Conservation (phyloP, 2,888 invertebrate species). For the Ophion costatus region DNA sequence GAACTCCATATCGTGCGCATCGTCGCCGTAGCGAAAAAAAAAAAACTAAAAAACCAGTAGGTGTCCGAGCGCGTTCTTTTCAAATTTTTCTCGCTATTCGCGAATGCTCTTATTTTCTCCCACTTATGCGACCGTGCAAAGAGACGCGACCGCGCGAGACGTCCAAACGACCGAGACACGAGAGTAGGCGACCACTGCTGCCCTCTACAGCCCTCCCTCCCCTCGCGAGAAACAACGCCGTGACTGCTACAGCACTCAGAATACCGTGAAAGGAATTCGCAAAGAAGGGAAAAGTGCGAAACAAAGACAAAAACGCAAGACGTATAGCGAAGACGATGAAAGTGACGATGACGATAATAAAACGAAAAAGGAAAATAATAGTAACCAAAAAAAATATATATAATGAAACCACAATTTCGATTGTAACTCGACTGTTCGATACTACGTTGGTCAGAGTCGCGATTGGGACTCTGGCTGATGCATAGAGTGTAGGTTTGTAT, state of each 20-base stretch:
- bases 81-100: too few species aligned
- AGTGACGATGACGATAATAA: conserved; percentile 25
- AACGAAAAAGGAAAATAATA: conserved; percentile 42
- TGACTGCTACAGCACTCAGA: conserved; percentile 33
- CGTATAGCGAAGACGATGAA: conserved; percentile 19
- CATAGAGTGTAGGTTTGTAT: conserved; percentile 77
- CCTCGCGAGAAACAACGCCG: not conserved
- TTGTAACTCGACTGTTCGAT: conserved; percentile 78
- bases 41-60: too few species aligned
- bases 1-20: too few species aligned
- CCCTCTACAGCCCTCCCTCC: not conserved
- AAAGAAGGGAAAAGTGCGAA: conserved; percentile 21
- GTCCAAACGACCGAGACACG: not conserved
- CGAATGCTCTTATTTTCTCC: too few species aligned
- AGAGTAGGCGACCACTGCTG: not conserved
- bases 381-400: conserved; percentile 45
- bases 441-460: conserved; percentile 75
- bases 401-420: conserved; percentile 75
- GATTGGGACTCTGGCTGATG: conserved; percentile 73
- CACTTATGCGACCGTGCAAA: too few species aligned
- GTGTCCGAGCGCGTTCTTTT: too few species aligned
- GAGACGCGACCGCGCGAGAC: too few species aligned
- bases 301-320: conserved; percentile 11
- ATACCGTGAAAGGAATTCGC: conserved; percentile 27
- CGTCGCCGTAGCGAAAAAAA: too few species aligned